Base-by-base conservation (phyloP, 2,888 invertebrate species). In the Tholera decimalis region DNA sequence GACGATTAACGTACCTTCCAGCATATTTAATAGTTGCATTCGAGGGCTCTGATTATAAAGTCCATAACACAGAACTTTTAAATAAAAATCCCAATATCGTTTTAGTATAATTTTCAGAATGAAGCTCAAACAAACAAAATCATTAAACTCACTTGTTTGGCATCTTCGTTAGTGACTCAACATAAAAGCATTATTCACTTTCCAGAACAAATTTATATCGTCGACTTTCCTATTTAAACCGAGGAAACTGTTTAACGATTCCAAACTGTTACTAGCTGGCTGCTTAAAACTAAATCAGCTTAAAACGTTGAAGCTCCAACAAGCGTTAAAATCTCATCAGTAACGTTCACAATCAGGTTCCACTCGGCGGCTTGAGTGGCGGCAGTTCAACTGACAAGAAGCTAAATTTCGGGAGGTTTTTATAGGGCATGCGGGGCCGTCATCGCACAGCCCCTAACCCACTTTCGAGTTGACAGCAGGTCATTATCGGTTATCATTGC, bases 401-500 rank as follows among this genome's bases (percentile, higher is more conserved):
- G 77, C 61, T 63, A 69, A 73, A 72, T 72, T 70, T 63, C 61
- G 57, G 60, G 64, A 71, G 50, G 61, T 51, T 79, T 79, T 73
- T 47, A 57, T 39, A 46, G 55, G 66, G 68, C 47, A 61, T 44
- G 58, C 63, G 49, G 53, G 41, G 37, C 55, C 46, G 67, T 73
- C 73, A 77, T 63, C 56, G 65, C 57, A 53, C 44, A 66, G 51
- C 68, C 65, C 82, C 82, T 88, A 85, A 84, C 87, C 89, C 82
- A 88, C 78, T 86, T 86, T 82, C 77, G 44, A 69, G 62, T 71
- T 73, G 82, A 82, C 84, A 83, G 60, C 77, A 79, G 86, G 88
- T 85, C 86, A 88, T 88, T 88, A 84, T 67, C 83, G 70, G 85
- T 82, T 84, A 84, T 78, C 63, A 79, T 49, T 49, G 53, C 33